Base-by-base conservation (phyloP, 2,797 vertebrate genomes). In the Corythornis leucogaster region DNA sequence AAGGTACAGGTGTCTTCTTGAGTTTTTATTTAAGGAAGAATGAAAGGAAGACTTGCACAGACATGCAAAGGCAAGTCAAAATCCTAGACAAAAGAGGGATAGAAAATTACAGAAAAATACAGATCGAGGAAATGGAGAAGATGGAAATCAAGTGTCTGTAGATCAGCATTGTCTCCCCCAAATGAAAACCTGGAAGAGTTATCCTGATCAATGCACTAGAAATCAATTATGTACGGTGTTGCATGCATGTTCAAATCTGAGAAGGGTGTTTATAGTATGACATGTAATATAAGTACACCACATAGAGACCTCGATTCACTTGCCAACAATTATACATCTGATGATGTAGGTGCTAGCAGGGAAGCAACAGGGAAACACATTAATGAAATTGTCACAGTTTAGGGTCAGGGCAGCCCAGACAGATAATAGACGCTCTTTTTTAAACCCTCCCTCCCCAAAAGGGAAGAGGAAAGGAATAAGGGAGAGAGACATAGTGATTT, bases 1-100 rank as follows among this genome's bases (percentile, higher is more conserved):
- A 84, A 71, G 16, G 11, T 30, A 67, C 16, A 43, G 9, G 17
- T 42, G 14, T 58, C 69, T 35, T 5, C 40, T 87, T 74, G 59
- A 46, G 11, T 59, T 92, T 91, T 81, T 46, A 74, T 79, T 26
- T 71, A 33, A 84, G 20, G 20, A 80, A 51, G 85, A 84, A 84
- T 12, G 19, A 80, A 85, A 85, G 38, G 11, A 70, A 80, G 6
- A 2, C 20, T 76, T 51, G 4, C 4, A 26, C 0, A 50, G 15
- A 2, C 14, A 18, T 30, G 20, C 8, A 67, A 54, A 67, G 24
- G 8, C 19, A 68, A 12, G 3, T n/a, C 45, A 66, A 30, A 59
- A 6, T 69, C n/a, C 31, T 38, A 17, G 15, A 61, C 20, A 33
- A 51, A 75, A 87, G 12, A 66, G 30, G 2, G 5, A 18, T 64